Evolutionary conservation across 2,888 invertebrate genomes (phyloP).

Genomic region (Orthonevra nobilis): DNA sequence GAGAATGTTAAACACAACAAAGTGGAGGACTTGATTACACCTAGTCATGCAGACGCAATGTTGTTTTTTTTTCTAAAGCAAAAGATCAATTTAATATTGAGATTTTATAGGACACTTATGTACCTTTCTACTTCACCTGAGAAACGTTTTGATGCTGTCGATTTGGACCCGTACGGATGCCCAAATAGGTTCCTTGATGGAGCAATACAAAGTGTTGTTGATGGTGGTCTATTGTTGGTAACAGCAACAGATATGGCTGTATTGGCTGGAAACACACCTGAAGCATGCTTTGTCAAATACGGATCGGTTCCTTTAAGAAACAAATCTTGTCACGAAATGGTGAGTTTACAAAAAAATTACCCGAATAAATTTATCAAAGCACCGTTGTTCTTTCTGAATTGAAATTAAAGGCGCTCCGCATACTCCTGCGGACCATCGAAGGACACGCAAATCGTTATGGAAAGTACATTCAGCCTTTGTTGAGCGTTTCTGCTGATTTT

Average conservation of each 20-base stretch:
- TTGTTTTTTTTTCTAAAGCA: conserved; percentile 79
- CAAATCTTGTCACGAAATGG: conserved; percentile 97
- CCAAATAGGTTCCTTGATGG: conserved; percentile 95
- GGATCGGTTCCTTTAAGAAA: conserved; percentile 92
- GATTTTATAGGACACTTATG: conserved; percentile 89
- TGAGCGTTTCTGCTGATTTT: conserved; percentile 97
- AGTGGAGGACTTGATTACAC: conserved; percentile 87
- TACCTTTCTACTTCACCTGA: conserved; percentile 85
- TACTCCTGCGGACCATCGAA: conserved; percentile 94
- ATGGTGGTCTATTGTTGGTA: conserved; percentile 93
- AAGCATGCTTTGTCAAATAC: conserved; percentile 96
- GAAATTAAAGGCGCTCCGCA: conserved; percentile 90
- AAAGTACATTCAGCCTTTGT: conserved; percentile 93
- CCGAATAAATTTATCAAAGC: too few relatives aligned
- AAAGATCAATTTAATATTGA: neutral
- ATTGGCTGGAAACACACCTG: conserved; percentile 96
- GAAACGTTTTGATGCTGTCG: conserved; percentile 92
- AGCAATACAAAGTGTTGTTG: conserved; percentile 89
- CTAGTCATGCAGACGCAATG: conserved; percentile 94
- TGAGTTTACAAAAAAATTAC: too few relatives aligned
- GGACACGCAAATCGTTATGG: conserved; percentile 96
- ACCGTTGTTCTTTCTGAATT: too few relatives aligned
- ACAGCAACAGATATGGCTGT: conserved; percentile 99
- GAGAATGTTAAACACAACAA: conserved; percentile 83
- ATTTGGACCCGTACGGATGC: conserved; percentile 98